Base-by-base conservation (phyloP, 2,888 invertebrate genomes). In the Coecobrya sp. region DNA sequence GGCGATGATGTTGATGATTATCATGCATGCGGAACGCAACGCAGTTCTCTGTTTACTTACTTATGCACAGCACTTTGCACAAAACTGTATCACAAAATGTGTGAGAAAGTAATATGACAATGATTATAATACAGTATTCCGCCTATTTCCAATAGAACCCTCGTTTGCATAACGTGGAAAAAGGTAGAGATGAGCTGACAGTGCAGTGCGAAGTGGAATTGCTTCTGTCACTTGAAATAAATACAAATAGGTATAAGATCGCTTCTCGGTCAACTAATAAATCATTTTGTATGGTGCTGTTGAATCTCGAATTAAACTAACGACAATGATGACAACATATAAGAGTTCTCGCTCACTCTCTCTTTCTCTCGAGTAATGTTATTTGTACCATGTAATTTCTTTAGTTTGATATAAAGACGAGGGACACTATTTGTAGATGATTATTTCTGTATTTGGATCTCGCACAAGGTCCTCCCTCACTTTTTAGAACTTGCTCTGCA, bases 381-480 rank as follows among this genome's bases (percentile, higher is more conserved):
- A n/a, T n/a, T n/a, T n/a, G 68, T 65, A 68, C 49, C n/a, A 27
- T 45, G 45, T 76, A 81, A 65, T 27, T 68, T 86, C 16, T 86
- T 49, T 49, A 42, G 49, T 36, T 79, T 85, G 59, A 85, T 76
- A 36, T 36, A 36, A 2, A 36, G 52, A 90, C 76, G 82, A 90
- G 73, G 49, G 85, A 86, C 91, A 91, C 91, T 91, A n/a, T n/a
- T n/a, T n/a, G n/a, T n/a, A 86, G 90, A 90, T 79, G 86, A 91
- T 91, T 86, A 91, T 91, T 91, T 81, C 52, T 86, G 76, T 91
- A 86, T 91, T 91, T 86, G 76, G 65, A 86, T 86, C 86, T 91
- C 85, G 91, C 79, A 90, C 84, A 90, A 85, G 79, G 87, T 79
- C 87, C 79, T 88, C 59, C 27, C 55, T 25, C 25, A 49, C 45